A percentile compares a stretch with the other conserved stretches of the same genome.
Conservation (phyloP, 2,888 invertebrate genomes). For the Trachelus tabidus region DNA sequence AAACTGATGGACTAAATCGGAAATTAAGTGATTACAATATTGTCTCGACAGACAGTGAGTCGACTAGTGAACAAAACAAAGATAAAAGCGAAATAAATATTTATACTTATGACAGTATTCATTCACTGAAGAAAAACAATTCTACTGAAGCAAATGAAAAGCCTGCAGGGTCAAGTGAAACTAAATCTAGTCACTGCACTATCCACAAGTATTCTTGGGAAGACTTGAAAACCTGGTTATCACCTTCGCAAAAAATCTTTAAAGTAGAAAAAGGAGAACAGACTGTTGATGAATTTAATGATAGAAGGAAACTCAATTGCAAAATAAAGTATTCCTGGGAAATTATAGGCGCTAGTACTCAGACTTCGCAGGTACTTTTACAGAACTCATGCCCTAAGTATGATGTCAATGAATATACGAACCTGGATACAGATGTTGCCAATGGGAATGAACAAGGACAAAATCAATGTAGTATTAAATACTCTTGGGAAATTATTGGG, state of each 20-base stretch:
- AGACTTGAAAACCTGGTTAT: constrained; percentile 33
- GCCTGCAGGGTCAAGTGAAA: neutral
- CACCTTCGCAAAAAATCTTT: constrained; percentile 29
- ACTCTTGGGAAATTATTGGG: constrained; percentile 51
- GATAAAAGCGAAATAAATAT: neutral
- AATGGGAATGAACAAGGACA: neutral
- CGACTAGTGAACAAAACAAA: neutral
- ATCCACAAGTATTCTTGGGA: constrained; percentile 36
- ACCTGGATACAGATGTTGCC: no score
- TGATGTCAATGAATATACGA: neutral
- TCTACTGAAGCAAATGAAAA: neutral
- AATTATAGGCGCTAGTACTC: constrained; percentile 44
- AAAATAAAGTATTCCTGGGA: constrained; percentile 51
- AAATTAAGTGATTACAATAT: neutral
- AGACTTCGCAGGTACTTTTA: constrained; percentile 42
- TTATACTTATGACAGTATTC: neutral
- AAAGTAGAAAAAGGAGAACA: neutral
- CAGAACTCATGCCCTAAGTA: constrained; percentile 3
- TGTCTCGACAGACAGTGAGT: neutral
- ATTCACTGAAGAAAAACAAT: neutral
- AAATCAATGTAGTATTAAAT: constrained; percentile 37
- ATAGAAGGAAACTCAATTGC: constrained; percentile 28
- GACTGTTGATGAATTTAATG: neutral
- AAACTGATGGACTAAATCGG: neutral
- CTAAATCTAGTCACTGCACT: neutral